phyloP scores from a whole-genome alignment of 2,797 vertebrate genomes.

The Podargus strigoides region DNA sequence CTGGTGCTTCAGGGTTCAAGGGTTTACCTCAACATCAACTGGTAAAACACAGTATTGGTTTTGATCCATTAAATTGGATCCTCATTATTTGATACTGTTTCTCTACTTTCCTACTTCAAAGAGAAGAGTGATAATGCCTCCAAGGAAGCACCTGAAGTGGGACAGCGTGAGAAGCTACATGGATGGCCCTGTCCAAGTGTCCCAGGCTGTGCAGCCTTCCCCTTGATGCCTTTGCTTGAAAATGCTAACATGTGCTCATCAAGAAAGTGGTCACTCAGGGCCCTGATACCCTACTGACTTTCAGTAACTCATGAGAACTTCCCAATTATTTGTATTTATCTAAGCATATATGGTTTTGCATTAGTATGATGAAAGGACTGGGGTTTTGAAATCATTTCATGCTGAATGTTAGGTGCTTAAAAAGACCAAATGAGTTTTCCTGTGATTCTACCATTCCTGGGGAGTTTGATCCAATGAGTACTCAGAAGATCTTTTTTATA shows the following conservation, averaged over 20 bases:
- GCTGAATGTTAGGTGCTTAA: neutral
- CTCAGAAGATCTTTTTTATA: neutral
- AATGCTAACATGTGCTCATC: accelerated
- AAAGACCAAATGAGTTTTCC: neutral
- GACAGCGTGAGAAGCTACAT: accelerated
- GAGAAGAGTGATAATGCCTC: neutral
- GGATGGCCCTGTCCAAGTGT: accelerated
- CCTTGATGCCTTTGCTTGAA: neutral
- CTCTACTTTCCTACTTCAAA: neutral
- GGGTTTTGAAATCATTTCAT: too few species aligned
- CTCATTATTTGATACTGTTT: accelerated
- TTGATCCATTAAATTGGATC: neutral
- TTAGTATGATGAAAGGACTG: too few species aligned
- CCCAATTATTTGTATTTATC: neutral
- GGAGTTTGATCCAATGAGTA: neutral
- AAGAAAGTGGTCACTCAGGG: accelerated
- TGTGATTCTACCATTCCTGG: neutral
- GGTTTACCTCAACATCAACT: accelerated
- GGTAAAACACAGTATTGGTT: neutral
- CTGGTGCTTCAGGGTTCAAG: neutral
- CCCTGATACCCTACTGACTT: neutral
- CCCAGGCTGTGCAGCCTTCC: neutral
- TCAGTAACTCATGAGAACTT: neutral
- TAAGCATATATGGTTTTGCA: accelerated
- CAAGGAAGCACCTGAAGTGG: neutral